phyloP scores from a whole-genome alignment of 2,888 invertebrate species.

The Hermaeophaga mercurialis region DNA sequence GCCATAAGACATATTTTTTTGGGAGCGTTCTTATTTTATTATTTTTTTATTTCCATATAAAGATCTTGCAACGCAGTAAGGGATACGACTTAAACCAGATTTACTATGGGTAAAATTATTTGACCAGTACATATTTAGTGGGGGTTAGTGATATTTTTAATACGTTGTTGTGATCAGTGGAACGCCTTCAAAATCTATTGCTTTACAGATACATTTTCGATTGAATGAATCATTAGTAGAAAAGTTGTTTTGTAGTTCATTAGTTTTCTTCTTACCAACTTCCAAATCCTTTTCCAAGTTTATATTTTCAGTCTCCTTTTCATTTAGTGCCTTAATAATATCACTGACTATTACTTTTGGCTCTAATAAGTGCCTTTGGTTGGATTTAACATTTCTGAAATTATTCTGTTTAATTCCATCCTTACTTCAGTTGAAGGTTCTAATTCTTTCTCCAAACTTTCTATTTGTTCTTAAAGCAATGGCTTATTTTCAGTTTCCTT shows the following conservation, averaged over 20 bases:
- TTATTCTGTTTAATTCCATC: constrained; percentile 73
- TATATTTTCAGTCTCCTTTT: constrained; percentile 63
- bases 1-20: too few species aligned
- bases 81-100: too few species aligned
- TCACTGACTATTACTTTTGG: constrained; percentile 65
- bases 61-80: too few species aligned
- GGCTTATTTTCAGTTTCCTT: constrained; percentile 68
- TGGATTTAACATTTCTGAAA: constrained; percentile 69
- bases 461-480: constrained; percentile 70
- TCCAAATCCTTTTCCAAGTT: constrained; percentile 58
- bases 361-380: constrained; percentile 69
- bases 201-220: too few species aligned
- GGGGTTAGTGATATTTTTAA: too few species aligned
- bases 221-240: too few species aligned
- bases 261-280: constrained; percentile 52
- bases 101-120: too few species aligned
- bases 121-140: too few species aligned
- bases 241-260: constrained; percentile 53
- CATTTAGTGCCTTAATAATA: constrained; percentile 60
- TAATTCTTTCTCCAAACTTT: constrained; percentile 72
- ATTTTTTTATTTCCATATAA: too few species aligned
- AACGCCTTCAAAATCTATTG: too few species aligned
- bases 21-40: too few species aligned
- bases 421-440: constrained; percentile 83
- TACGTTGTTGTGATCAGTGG: too few species aligned